Conservation (phyloP, 1,140 invertebrate genomes). For the Drosophila ogumai region DNA sequence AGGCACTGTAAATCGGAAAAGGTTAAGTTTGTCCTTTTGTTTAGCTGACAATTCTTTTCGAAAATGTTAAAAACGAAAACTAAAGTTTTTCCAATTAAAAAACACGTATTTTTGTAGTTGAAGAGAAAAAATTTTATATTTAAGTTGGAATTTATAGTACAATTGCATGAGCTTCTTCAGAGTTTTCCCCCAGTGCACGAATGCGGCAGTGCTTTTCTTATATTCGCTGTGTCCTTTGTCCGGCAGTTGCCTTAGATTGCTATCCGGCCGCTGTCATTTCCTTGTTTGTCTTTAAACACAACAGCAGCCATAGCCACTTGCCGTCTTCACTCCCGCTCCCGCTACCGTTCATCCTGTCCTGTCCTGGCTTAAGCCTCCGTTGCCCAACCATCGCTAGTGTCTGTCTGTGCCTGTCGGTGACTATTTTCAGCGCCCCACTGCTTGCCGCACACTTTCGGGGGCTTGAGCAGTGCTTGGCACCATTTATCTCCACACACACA, state of each 20-base stretch:
- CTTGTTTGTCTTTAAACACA: conserved; percentile 60
- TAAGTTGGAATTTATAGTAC: background rate
- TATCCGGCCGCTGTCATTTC: conserved; percentile 63
- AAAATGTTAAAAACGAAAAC: background rate
- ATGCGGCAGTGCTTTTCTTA: conserved; percentile 31
- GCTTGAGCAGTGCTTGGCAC: conserved; percentile 62
- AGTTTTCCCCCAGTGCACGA: conserved; percentile 3
- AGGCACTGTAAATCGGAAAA: background rate
- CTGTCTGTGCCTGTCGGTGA: conserved; percentile 54
- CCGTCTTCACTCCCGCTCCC: background rate
- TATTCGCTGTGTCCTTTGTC: conserved; percentile 44
- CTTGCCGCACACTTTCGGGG: conserved; percentile 41
- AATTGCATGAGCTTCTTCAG: fast-evolving
- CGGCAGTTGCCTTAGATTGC: conserved; percentile 42
- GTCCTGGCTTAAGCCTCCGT: conserved; percentile 1
- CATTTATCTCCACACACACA: conserved; percentile 51
- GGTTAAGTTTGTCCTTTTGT: background rate
- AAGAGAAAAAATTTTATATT: too few species aligned
- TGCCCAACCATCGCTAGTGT: conserved; percentile 24
- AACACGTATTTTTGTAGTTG: too few species aligned
- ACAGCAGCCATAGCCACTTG: conserved; percentile 36
- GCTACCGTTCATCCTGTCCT: background rate
- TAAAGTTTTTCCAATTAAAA: background rate
- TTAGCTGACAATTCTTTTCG: background rate
- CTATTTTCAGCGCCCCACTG: conserved; percentile 56